Evolutionary conservation across 2,797 vertebrate genomes (phyloP).

Genomic region (Betta splendens): DNA sequence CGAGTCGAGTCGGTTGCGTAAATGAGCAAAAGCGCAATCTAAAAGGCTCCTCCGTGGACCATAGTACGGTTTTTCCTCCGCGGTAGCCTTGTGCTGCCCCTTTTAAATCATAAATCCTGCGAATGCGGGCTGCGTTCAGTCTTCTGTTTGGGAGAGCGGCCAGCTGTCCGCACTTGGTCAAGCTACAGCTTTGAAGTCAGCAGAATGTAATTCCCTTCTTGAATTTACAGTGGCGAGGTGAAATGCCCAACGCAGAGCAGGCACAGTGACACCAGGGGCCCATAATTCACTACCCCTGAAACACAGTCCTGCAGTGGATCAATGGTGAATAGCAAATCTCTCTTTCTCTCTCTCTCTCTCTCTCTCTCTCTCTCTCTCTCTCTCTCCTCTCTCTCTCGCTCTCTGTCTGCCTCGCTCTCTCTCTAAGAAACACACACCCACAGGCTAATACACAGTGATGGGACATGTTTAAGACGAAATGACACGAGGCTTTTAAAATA

Average conservation of each 20-base stretch:
- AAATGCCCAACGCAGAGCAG: constrained; percentile 73
- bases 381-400: constrained; percentile 42
- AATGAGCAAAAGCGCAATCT: constrained; percentile 24
- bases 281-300: constrained; percentile 75
- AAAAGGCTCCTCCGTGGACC: constrained; percentile 30
- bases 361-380: constrained; percentile 44
- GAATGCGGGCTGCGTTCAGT: constrained; percentile 55
- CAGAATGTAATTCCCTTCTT: constrained; percentile 63
- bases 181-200: constrained; percentile 58
- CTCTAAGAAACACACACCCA: constrained; percentile 19
- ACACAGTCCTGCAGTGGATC: constrained; percentile 78
- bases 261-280: constrained; percentile 73
- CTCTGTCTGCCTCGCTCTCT: constrained; percentile 31
- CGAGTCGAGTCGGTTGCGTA: constrained; percentile 24
- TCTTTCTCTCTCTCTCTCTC: constrained; percentile 47
- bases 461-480: constrained; percentile 3
- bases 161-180: constrained; percentile 52
- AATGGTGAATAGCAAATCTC: constrained; percentile 73
- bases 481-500: too few species aligned
- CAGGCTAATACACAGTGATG: constrained; percentile 18
- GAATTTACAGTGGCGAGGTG: constrained; percentile 74
- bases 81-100: constrained; percentile 25
- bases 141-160: constrained; percentile 37
- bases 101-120: constrained; percentile 51
- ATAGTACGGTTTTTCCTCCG: constrained; percentile 26